These are phyloP conservation scores for Euthynnus affinis DNA, from an alignment of 2,797 vertebrate genomes.

Conservation along the genomic window DNA sequence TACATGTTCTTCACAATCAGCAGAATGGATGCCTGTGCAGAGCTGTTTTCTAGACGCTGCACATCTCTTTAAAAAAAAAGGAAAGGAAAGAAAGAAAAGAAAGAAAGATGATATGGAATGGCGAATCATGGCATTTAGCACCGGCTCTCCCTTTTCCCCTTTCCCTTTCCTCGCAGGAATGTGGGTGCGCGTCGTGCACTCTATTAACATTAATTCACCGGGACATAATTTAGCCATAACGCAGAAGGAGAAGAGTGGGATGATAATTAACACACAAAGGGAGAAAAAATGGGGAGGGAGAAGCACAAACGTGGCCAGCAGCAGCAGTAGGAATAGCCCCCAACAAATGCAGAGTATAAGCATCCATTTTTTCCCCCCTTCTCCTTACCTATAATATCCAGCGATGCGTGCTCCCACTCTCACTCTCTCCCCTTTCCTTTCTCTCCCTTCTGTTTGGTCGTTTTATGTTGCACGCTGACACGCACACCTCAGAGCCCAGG, in stretches of 20 bases:
- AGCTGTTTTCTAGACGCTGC: slow-evolving; percentile 62
- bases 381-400: slow-evolving; percentile 88
- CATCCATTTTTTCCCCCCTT: slow-evolving; percentile 82
- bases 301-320: slow-evolving; percentile 78
- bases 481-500: slow-evolving; percentile 74
- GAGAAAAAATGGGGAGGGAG: slow-evolving; percentile 72
- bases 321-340: slow-evolving; percentile 67
- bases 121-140: slow-evolving; percentile 79
- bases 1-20: slow-evolving; percentile 70
- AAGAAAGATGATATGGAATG: slow-evolving; percentile 77
- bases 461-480: slow-evolving; percentile 84
- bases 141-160: slow-evolving; percentile 62
- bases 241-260: slow-evolving; percentile 34
- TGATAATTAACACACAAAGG: slow-evolving; percentile 82
- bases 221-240: slow-evolving; percentile 72
- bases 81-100: not conserved
- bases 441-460: slow-evolving; percentile 71
- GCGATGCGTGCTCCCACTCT: slow-evolving; percentile 83
- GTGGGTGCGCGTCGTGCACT: slow-evolving; percentile 77
- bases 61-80: slow-evolving; percentile 55
- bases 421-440: slow-evolving; percentile 68
- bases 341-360: slow-evolving; percentile 70
- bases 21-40: slow-evolving; percentile 73
- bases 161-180: slow-evolving; percentile 74
- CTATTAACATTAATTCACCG: slow-evolving; percentile 70